Percentiles rank a stretch among this genome's conserved stretches.
These are phyloP conservation scores for Drosophila repleta DNA, from an alignment of 1,140 invertebrate genomes.

Conservation along the genomic window DNA sequence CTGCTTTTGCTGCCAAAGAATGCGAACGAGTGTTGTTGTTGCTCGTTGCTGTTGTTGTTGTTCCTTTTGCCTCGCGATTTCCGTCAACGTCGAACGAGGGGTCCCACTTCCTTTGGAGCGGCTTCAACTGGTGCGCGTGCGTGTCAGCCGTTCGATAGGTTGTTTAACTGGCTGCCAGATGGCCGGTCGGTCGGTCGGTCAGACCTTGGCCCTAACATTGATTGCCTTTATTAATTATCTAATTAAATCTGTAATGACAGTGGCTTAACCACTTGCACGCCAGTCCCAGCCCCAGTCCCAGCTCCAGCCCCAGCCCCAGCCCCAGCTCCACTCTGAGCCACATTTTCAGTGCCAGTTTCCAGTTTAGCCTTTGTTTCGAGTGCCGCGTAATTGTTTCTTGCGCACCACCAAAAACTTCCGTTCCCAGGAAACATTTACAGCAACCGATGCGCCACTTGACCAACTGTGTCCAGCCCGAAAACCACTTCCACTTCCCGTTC, in stretches of 20 bases:
- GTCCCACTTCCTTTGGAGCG: constrained; percentile 44
- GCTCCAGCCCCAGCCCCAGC: neutral
- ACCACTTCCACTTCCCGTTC: constrained; percentile 80
- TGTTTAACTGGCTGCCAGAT: constrained; percentile 53
- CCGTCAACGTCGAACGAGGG: constrained; percentile 53
- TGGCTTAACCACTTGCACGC: constrained; percentile 37
- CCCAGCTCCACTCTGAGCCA: neutral
- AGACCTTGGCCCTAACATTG: constrained; percentile 51
- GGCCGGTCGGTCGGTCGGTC: constrained; percentile 20
- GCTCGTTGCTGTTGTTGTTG: constrained; percentile 24
- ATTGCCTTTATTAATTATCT: constrained; percentile 83
- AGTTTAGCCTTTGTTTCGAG: constrained; percentile 45
- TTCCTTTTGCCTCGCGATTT: constrained; percentile 67
- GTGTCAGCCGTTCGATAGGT: constrained; percentile 45
- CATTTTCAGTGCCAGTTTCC: neutral
- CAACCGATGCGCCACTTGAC: neutral
- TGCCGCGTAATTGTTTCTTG: constrained; percentile 69
- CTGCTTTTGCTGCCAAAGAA: constrained; percentile 52
- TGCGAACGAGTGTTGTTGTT: constrained; percentile 38
- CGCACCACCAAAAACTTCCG: constrained; percentile 66
- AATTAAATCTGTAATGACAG: constrained; percentile 80
- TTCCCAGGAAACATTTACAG: constrained; percentile 59
- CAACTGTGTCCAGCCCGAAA: constrained; percentile 23
- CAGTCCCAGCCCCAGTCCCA: neutral
- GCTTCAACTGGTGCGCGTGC: constrained; percentile 59